Evolutionary conservation across 2,888 invertebrate genomes (phyloP).

Genomic region (Plebejus argus): DNA sequence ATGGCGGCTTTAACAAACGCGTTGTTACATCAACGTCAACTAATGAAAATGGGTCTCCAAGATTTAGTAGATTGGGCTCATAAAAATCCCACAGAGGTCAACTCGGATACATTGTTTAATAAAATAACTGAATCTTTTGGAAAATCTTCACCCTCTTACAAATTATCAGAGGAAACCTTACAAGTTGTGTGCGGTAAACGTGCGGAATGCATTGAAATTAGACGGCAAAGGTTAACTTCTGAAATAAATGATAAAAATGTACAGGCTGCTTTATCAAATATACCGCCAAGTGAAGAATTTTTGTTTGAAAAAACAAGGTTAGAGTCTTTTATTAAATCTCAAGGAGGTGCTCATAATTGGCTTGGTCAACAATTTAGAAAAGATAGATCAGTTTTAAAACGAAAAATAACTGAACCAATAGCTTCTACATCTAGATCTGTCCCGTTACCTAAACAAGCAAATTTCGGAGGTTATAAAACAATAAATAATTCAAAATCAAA

Average conservation of each 20-base stretch:
- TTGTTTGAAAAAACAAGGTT: background rate
- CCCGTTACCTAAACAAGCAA: background rate
- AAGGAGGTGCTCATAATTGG: too few species aligned
- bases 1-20: too few species aligned
- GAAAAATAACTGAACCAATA: background rate
- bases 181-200: conserved; percentile 9
- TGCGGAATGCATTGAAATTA: conserved; percentile 1
- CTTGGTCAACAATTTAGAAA: background rate
- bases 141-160: too few species aligned
- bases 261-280: background rate
- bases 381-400: background rate
- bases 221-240: background rate
- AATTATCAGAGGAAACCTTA: background rate
- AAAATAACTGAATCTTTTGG: background rate
- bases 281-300: background rate
- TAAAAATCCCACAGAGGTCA: background rate
- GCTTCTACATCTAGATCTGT: background rate
- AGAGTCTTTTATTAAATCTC: too few species aligned
- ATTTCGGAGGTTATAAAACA: background rate
- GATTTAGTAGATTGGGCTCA: background rate
- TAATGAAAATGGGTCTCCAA: too few species aligned
- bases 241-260: conserved; percentile 8
- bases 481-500: too few species aligned
- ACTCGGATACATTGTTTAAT: background rate
- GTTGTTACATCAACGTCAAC: too few species aligned